These are phyloP conservation scores for Novumbra hubbsi DNA, from an alignment of 2,797 vertebrate genomes.

Conservation along the genomic window DNA sequence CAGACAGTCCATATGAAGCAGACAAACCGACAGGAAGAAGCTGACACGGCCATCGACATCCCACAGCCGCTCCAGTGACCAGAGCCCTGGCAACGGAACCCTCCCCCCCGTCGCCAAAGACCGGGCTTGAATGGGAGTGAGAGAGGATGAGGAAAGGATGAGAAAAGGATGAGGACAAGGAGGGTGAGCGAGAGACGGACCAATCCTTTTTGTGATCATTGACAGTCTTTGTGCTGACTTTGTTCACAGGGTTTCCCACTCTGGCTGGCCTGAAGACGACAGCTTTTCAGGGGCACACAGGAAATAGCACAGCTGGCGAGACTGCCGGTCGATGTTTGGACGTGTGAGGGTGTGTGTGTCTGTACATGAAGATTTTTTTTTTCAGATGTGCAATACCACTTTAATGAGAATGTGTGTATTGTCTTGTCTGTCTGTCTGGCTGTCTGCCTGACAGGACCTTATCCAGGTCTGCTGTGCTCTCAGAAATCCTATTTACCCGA, in stretches of 20 bases:
- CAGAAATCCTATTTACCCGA: neutral
- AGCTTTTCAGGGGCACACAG: conserved; percentile 43
- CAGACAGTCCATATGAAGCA: neutral
- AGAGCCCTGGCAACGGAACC: conserved; percentile 41
- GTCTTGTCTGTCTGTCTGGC: conserved; percentile 7
- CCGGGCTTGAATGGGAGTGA: conserved; percentile 37
- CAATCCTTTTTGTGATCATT: conserved; percentile 57
- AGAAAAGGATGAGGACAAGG: neutral
- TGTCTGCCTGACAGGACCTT: conserved; percentile 10
- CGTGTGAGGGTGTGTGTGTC: neutral
- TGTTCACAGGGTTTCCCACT: conserved; percentile 62
- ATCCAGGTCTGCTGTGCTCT: conserved; percentile 35
- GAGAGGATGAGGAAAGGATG: neutral
- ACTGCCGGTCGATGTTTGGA: conserved; percentile 24
- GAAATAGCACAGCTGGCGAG: conserved; percentile 47
- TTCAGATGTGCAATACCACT: conserved; percentile 6
- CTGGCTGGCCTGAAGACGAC: conserved; percentile 27
- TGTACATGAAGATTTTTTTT: neutral
- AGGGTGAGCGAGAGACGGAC: conserved; percentile 37
- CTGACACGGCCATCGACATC: conserved; percentile 21
- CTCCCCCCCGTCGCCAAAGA: conserved; percentile 44
- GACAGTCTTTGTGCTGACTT: conserved; percentile 50
- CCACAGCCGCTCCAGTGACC: conserved; percentile 63
- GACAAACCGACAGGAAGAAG: conserved; percentile 14
- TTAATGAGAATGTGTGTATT: conserved; percentile 30